Base-by-base conservation (phyloP, 2,797 vertebrate genomes). In the Cichlasoma orientale region DNA sequence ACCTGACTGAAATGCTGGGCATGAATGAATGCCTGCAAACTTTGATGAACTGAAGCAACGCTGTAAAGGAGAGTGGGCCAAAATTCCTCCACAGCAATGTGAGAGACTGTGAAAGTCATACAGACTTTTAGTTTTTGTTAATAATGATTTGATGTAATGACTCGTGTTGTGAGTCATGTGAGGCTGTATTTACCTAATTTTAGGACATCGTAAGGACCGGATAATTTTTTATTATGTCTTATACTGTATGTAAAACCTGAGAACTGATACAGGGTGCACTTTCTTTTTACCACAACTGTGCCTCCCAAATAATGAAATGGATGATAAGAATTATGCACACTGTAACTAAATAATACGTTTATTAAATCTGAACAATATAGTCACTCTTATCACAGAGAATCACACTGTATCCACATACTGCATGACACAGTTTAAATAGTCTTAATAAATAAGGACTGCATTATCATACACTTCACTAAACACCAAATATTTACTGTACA, bases 381-480 rank as follows among this genome's bases (percentile, higher is more conserved):
- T 57, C 71, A 89, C 69, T 85, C 47, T 86, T 41, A 63, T 77
- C 80, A 94, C 91, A 86, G 76, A 83, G 85, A 85, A 75, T 75
- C 81, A 82, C 87, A 86, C 77, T 79, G 72, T 79, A 90, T 82
- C 9, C 86, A 83, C 27, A 44, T 79, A 54, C 84, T 82, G 29
- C 81, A 68, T 70, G 75, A 83, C 77, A 83, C 77, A 29, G 29
- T 83, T 85, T 82, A 19, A 83, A 77, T 59, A 84, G 72, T 77
- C 56, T 71, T 27, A 84, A 72, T 69, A 82, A 82, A 85, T 83
- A 73, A 86, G 79, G 29, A 81, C 58, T 54, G 33, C 57, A 53
- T 72, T 55, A 14, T 87, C 81, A 88, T 89, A 82, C 88, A 92
- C 41, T 90, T 83, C 88, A 92, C 31, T 84, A 80, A 88, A 85